Evolutionary conservation across 1,140 invertebrate genomes (phyloP).

Genomic region (Lepidotrigona ventralis): DNA sequence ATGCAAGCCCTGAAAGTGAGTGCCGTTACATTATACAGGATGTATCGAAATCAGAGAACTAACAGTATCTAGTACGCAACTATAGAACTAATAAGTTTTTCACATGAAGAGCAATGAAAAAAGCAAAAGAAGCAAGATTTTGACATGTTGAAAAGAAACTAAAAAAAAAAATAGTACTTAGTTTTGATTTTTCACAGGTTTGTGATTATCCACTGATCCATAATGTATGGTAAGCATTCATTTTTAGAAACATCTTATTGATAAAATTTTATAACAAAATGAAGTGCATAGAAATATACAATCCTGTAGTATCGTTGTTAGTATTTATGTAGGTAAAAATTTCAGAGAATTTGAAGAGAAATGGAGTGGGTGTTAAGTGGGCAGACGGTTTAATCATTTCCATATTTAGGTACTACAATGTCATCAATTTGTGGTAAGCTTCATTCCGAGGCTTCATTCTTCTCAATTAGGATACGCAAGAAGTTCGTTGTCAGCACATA

Average conservation of each 20-base stretch:
- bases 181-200: background rate
- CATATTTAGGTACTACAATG: constrained; percentile 35
- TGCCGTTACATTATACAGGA: constrained; percentile 47
- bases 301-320: background rate
- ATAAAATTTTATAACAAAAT: background rate
- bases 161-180: background rate
- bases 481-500: background rate
- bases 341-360: constrained; percentile 34
- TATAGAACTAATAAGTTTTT: background rate
- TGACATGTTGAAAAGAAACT: background rate
- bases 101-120: background rate
- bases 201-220: too few species aligned
- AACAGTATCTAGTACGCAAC: constrained; percentile 4
- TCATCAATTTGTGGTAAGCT: constrained; percentile 30
- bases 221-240: background rate
- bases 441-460: background rate
- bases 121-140: background rate
- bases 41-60: constrained; percentile 7
- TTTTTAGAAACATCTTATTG: background rate
- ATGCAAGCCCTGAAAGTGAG: constrained; percentile 24
- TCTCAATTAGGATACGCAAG: background rate
- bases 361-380: constrained; percentile 45
- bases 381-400: constrained; percentile 22
- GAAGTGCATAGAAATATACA: background rate
- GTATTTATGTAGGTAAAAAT: background rate